Conservation (phyloP, 2,888 invertebrate genomes). For the Leucophenga montana region DNA sequence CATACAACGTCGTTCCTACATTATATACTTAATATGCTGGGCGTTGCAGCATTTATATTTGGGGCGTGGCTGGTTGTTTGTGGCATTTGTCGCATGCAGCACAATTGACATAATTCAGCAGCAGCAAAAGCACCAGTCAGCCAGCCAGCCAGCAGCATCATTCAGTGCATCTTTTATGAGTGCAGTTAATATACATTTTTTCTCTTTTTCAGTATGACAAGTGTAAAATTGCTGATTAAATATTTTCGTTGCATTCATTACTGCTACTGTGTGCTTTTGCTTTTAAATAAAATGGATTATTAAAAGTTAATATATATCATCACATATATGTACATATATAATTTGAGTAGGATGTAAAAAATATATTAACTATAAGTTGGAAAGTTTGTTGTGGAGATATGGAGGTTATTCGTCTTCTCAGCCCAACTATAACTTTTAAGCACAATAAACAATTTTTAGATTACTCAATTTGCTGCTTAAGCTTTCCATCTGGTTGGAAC, state of each 20-base stretch:
- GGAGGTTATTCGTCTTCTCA: too few relatives aligned
- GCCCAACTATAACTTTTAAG: too few relatives aligned
- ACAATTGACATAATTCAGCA: slow-evolving; percentile 3
- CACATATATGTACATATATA: too few relatives aligned
- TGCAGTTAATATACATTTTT: neutral
- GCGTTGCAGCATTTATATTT: slow-evolving; percentile 16
- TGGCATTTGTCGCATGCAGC: neutral
- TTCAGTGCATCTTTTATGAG: neutral
- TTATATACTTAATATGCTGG: slow-evolving; percentile 61
- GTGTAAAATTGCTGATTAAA: slow-evolving; percentile 18
- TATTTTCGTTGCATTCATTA: neutral
- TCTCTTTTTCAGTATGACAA: neutral
- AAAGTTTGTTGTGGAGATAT: too few relatives aligned
- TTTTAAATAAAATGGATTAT: too few relatives aligned
- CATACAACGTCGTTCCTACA: slow-evolving; percentile 29
- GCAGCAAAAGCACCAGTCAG: neutral
- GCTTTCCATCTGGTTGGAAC: too few relatives aligned
- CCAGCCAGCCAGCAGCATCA: slow-evolving; percentile 9
- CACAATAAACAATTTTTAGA: too few relatives aligned
- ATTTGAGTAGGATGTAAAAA: too few relatives aligned
- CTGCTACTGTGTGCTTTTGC: too few relatives aligned
- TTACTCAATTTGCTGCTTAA: too few relatives aligned
- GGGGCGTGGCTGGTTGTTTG: neutral
- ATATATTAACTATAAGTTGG: too few relatives aligned
- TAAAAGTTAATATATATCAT: too few relatives aligned